phyloP scores from a whole-genome alignment of 2,797 vertebrate species.

The Setipinna tenuifilis region DNA sequence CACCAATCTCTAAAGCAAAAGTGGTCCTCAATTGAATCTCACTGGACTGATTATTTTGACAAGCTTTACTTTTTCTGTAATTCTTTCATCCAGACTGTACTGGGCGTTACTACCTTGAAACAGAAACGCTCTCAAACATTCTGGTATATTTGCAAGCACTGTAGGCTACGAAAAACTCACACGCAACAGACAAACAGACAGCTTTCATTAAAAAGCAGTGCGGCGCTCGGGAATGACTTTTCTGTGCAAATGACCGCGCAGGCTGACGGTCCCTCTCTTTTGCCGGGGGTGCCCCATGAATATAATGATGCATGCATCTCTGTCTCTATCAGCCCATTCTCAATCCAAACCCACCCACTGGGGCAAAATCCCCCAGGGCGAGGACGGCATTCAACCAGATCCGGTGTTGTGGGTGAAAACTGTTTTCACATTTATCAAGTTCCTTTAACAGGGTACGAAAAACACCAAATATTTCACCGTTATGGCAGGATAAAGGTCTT shows the following conservation, averaged over 20 bases:
- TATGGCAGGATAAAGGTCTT: not conserved
- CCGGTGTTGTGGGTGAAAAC: slow-evolving; percentile 13
- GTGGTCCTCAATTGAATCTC: not conserved
- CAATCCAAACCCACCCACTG: slow-evolving; percentile 20
- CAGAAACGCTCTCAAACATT: not conserved
- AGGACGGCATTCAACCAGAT: slow-evolving; percentile 13
- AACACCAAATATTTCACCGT: not conserved
- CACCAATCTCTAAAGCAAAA: not conserved
- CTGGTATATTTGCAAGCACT: not conserved
- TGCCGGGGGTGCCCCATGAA: slow-evolving; percentile 19
- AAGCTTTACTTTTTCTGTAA: not conserved
- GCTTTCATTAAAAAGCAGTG: not conserved
- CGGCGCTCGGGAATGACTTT: not conserved
- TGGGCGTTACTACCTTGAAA: not conserved
- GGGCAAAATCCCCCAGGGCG: slow-evolving; percentile 1
- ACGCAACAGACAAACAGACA: not conserved
- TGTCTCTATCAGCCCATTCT: slow-evolving; percentile 8
- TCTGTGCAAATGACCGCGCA: not conserved
- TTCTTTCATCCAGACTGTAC: not conserved
- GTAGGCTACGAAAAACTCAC: not conserved
- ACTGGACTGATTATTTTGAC: not conserved
- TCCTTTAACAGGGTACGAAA: not conserved
- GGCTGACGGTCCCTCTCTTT: slow-evolving; percentile 11
- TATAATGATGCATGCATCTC: slow-evolving; percentile 25
- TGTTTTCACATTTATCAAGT: not conserved